Base-by-base conservation (phyloP, 2,888 invertebrate species). In the Synanthedon formicaeformis region DNA sequence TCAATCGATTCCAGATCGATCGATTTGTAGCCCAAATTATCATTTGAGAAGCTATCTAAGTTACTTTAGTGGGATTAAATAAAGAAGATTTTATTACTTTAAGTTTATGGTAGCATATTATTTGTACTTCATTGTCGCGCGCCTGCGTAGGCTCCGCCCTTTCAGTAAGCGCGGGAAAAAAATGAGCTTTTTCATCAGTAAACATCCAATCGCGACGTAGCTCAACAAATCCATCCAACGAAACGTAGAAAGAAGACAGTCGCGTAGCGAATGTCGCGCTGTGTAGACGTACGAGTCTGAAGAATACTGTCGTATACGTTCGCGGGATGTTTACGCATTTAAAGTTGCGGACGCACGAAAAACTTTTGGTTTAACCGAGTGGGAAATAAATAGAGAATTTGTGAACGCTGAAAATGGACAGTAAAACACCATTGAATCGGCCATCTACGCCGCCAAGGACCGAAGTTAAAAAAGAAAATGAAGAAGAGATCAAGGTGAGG, bases 401-500 rank as follows among this genome's bases (percentile, higher is more conserved):
- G 54, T 23, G 10, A 34, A 34, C 34, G 8, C 34, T 34, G 10
- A 34, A 69, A 63, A 90, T 91, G 91, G 89, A 86, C 65, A 84
- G 81, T 60, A 89, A 89, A 74, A 81, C 88, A 41, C 80, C 88
- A 27, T 57, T 71, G 23, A 73, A 79, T 53, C 8, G 34, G 34
- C 67, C 79, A 41, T 65, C 78, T 5, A 76, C 83, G 54, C 81
- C 86, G 34, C 80, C 81, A 10, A 76, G 78, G 57, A 67, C 78
- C 50, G 81, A 78, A 67, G 87, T 91, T 62, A 93, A 93, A 78
- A 92, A 92, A 78, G 93, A 93, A 75, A 86, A 90, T 65, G 92
- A 91, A 80, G 93, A 93, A 84, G 93, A 93, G 84, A 93, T 93
- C 75, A 93, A 93, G 90, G 93, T 93, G 84, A 73, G 69, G 52